phyloP scores from a whole-genome alignment of 1,140 invertebrate genomes.

The Magallana angulata region DNA sequence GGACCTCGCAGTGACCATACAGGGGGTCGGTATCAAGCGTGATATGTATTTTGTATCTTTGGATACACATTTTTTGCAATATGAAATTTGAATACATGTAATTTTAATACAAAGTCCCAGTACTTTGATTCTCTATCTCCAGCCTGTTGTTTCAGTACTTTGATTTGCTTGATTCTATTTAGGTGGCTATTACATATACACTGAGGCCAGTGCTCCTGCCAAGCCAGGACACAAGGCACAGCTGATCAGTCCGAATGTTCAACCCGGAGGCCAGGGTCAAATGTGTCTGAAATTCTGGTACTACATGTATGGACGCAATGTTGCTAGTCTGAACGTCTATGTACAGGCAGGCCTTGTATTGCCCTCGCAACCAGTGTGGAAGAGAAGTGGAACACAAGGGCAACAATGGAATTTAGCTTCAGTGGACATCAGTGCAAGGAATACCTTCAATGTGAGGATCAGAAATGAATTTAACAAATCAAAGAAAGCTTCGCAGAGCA shows the following conservation, averaged over 20 bases:
- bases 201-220: constrained; percentile 69
- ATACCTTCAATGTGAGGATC: constrained; percentile 60
- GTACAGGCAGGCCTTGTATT: constrained; percentile 60
- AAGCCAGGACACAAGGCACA: constrained; percentile 64
- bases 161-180: background rate
- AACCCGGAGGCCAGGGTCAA: constrained; percentile 49
- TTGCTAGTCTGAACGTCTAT: constrained; percentile 70
- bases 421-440: constrained; percentile 55
- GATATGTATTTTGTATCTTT: background rate
- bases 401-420: constrained; percentile 61
- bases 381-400: constrained; percentile 61
- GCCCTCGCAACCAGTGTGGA: constrained; percentile 58
- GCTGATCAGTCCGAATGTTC: constrained; percentile 66
- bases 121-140: background rate
- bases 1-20: constrained; percentile 64
- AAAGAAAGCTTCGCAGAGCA: too few species aligned
- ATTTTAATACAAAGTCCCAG: background rate
- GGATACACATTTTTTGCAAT: background rate
- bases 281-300: constrained; percentile 83
- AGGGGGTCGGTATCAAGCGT: background rate
- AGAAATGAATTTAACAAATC: background rate
- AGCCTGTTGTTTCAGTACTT: background rate
- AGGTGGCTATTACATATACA: constrained; percentile 73
- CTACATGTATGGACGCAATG: constrained; percentile 86
- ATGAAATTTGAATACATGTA: too few species aligned